phyloP scores from a whole-genome alignment of 2,113 vertebrate genomes.

The Carlito syrichta region DNA sequence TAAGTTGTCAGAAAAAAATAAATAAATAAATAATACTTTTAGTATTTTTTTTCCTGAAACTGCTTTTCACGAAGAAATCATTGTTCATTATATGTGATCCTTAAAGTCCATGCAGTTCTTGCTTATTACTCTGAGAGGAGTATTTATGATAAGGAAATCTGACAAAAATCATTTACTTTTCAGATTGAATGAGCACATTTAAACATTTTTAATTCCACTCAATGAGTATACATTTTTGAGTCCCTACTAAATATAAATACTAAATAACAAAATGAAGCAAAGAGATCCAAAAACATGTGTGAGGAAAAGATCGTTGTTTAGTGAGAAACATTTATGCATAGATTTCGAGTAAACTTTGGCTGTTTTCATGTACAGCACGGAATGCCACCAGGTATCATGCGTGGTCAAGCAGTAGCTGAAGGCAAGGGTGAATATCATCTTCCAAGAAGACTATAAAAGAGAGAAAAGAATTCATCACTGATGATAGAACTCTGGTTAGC shows the following conservation, averaged over 20 bases:
- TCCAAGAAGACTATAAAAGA: background rate
- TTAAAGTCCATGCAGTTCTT: background rate
- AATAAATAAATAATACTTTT: background rate
- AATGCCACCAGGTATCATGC: background rate
- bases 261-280: background rate
- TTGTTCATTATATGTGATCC: background rate
- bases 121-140: background rate
- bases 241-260: background rate
- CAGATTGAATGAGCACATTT: background rate
- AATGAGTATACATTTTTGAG: background rate
- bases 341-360: background rate
- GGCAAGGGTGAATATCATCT: background rate
- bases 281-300: background rate
- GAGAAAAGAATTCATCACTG: background rate
- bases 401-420: background rate
- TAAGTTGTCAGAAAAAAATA: background rate
- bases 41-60: background rate
- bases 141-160: background rate
- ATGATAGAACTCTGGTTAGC: background rate
- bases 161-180: background rate
- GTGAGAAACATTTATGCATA: background rate
- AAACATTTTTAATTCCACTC: background rate
- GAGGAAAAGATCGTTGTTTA: background rate
- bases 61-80: background rate
- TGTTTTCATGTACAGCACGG: background rate